Evolutionary conservation across 2,888 invertebrate species (phyloP), one percentile per base, ranked within the genome.

Genomic region (Dryadula phaetusa): DNA sequence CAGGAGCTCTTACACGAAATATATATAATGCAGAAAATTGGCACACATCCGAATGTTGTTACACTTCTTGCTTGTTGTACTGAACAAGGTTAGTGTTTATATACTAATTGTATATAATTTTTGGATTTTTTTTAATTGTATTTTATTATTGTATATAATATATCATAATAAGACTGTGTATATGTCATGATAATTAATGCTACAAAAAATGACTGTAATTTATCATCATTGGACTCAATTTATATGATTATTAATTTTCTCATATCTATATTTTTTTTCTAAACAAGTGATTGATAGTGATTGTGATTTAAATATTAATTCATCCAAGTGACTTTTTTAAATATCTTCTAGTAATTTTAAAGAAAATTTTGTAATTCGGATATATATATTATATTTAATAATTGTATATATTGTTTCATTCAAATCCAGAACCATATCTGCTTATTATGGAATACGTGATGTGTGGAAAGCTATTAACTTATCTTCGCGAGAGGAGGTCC

Each of bases 361-460:
- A 8, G 3, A 37, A 37, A 12, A 12, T 12, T 37, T 37, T 12
- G 10, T 2, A 12, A 2, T 3, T 25, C n/a, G n/a, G n/a, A n/a
- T n/a, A n/a, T n/a, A n/a, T n/a, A n/a, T n/a, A n/a, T n/a, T n/a
- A n/a, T n/a, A n/a, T n/a, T n/a, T n/a, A n/a, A n/a, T n/a, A n/a
- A n/a, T n/a, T n/a, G n/a, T n/a, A n/a, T n/a, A n/a, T n/a, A n/a
- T n/a, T n/a, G n/a, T n/a, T n/a, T n/a, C n/a, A n/a, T n/a, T n/a
- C n/a, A n/a, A n/a, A n/a, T n/a, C n/a, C 92, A 97, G 97, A 97
- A 78, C 97, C 97, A 0, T 95, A 96, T 80, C 94, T 96, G 79
- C 92, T 97, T 52, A 95, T 97, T 76, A 95, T 97, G 95, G 97
- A 97, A 86, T 97, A 96, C 81, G 96, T 97, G 69, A 96, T 96